phyloP scores from a whole-genome alignment of 2,888 invertebrate genomes.

The Polietes domitor region DNA sequence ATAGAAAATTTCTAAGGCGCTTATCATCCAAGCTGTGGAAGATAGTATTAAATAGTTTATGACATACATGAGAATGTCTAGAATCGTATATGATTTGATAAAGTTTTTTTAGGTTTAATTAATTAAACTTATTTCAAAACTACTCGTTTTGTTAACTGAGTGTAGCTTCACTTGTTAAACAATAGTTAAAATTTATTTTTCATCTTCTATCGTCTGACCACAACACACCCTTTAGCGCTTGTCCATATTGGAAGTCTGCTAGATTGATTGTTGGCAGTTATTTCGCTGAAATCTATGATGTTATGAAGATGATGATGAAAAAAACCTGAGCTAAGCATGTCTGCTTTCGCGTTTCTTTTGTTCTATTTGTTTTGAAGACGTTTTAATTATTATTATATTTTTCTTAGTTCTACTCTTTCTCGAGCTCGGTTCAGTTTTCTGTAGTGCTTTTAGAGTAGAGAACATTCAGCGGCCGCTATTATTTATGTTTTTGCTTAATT shows the following conservation, averaged over 20 bases:
- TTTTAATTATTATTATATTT: conserved; percentile 27
- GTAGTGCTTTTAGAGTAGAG: background rate
- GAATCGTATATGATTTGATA: no score
- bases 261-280: conserved; percentile 13
- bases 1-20: no score
- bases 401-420: background rate
- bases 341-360: background rate
- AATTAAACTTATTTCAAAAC: no score
- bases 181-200: background rate
- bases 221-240: background rate
- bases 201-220: background rate
- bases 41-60: no score
- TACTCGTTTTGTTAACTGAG: no score
- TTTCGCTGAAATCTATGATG: conserved; percentile 22
- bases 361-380: background rate
- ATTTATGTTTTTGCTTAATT: background rate
- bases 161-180: no score
- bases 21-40: no score
- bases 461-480: conserved; percentile 35
- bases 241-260: background rate
- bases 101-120: no score
- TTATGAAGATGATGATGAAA: conserved; percentile 1
- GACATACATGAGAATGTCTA: no score
- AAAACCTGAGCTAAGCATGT: background rate
- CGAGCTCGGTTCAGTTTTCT: background rate